Conservation (phyloP, 2,888 invertebrate species). For the Bembecia ichneumoniformis region DNA sequence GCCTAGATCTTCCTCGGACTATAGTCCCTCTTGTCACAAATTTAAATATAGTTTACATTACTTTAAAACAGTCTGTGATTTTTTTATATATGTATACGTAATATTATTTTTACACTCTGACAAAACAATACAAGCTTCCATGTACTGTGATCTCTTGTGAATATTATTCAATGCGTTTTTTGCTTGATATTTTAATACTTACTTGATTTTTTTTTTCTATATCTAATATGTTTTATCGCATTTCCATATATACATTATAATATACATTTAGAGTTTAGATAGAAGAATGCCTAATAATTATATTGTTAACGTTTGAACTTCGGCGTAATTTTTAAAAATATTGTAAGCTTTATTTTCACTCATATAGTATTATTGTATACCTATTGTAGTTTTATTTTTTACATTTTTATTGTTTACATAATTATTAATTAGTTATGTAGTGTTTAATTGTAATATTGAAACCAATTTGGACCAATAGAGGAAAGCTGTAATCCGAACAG, state of each 20-base stretch:
- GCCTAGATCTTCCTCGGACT: no score
- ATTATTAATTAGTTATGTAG: constrained; percentile 9
- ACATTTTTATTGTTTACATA: constrained; percentile 7
- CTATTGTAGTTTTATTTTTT: constrained; percentile 5
- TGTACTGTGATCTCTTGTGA: constrained; percentile 49
- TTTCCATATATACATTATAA: neutral
- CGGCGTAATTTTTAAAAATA: neutral
- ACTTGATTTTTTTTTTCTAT: neutral
- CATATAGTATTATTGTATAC: neutral
- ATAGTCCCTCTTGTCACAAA: no score
- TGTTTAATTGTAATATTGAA: constrained; percentile 3
- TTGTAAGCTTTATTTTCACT: neutral
- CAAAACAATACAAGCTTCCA: constrained; percentile 40
- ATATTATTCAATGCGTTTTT: neutral
- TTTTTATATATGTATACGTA: no score
- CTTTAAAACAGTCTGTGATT: no score
- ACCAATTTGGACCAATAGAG: constrained; percentile 16
- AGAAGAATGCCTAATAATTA: no score
- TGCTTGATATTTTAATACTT: neutral
- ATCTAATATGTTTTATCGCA: neutral
- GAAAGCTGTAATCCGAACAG: no score
- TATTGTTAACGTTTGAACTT: neutral
- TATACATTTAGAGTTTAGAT: no score
- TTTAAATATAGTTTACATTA: no score
- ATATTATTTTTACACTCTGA: neutral